Base-by-base conservation (phyloP, 2,113 vertebrate genomes). In the Scalopus aquaticus region DNA sequence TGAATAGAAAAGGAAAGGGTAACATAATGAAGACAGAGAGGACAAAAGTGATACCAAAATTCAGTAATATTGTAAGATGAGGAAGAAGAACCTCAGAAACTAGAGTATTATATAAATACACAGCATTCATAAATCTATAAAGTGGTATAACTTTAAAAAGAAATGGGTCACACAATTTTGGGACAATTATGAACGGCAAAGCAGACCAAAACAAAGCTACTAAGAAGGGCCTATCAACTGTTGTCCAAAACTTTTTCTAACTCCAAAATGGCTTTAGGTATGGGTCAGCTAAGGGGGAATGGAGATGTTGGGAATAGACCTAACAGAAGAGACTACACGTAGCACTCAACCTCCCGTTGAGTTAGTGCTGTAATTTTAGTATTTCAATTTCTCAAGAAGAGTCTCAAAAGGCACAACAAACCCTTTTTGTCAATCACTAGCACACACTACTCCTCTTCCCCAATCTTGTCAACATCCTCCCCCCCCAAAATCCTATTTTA, bases 171-270 rank as follows among this genome's bases (percentile, higher is more conserved):
- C 54, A 94, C 65, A 92, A 81, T 85, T 30, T 84, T 6, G 49
- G 26, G 24, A 65, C 60, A 93, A 95, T 76, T 91, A 64, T 64
- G 20, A 96, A 89, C 42, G 15, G 70, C 15, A 85, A 83, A 51
- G 19, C 77, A 7, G 6, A 90, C 28, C 67, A 15, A 91, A 72
- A 93, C 13, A 73, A 42, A 35, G 24, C 73, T 80, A 80, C 17
- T 67, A 84, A 58, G 11, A 70, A 28, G 39, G 86, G 37, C 35
- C 89, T 35, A 65, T 15, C 67, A 65, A 70, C 19, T 88, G 46
- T 79, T 90, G 9, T 22, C 6, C 32, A 54, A 89, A 82, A 9
- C 3, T 69, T 1, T 19, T 6, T 60, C 72, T 67, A 73, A 84
- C 13, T 15, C 51, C 72, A 58, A 26, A 77, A 35, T 30, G 24